A percentile compares a stretch with the other conserved stretches of the same genome.
Conservation (phyloP, 2,797 vertebrate genomes). For the Anguilla megastoma region DNA sequence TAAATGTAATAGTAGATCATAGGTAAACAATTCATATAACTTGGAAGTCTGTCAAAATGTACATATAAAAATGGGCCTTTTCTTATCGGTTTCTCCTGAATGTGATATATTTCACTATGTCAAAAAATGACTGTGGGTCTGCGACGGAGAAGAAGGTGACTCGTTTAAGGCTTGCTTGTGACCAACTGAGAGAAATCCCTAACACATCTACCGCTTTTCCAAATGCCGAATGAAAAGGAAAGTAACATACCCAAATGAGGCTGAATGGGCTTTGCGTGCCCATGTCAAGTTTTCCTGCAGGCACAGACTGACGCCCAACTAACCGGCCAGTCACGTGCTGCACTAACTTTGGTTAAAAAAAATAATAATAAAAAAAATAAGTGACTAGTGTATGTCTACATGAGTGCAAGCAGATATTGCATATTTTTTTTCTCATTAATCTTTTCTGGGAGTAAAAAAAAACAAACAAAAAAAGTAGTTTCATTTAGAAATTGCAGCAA, state of each 20-base stretch:
- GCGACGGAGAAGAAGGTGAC: slow-evolving; percentile 79
- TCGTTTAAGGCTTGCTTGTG: slow-evolving; percentile 90
- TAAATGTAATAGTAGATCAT: slow-evolving; percentile 79
- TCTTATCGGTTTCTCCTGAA: slow-evolving; percentile 71
- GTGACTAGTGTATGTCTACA: slow-evolving; percentile 79
- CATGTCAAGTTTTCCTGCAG: slow-evolving; percentile 52
- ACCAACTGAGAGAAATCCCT: slow-evolving; percentile 72
- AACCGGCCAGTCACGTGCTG: slow-evolving; percentile 82
- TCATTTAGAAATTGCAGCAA: slow-evolving; percentile 80
- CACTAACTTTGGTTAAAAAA: slow-evolving; percentile 88
- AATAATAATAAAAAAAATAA: slow-evolving; percentile 71
- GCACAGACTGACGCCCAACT: slow-evolving; percentile 66
- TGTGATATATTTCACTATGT: slow-evolving; percentile 79
- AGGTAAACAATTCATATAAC: slow-evolving; percentile 87
- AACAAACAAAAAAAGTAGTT: slow-evolving; percentile 58
- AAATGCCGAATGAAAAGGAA: slow-evolving; percentile 81
- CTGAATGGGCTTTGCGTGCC: slow-evolving; percentile 58
- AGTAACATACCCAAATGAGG: slow-evolving; percentile 45
- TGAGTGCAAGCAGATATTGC: slow-evolving; percentile 96
- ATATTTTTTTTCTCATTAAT: slow-evolving; percentile 83
- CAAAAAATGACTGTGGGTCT: slow-evolving; percentile 80
- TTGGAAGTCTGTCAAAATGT: slow-evolving; percentile 86
- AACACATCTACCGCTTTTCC: slow-evolving; percentile 45
- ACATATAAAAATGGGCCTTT: slow-evolving; percentile 87
- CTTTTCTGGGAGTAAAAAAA: slow-evolving; percentile 66